phyloP scores from a whole-genome alignment of 2,888 invertebrate genomes.

The Thereva nobilitata region DNA sequence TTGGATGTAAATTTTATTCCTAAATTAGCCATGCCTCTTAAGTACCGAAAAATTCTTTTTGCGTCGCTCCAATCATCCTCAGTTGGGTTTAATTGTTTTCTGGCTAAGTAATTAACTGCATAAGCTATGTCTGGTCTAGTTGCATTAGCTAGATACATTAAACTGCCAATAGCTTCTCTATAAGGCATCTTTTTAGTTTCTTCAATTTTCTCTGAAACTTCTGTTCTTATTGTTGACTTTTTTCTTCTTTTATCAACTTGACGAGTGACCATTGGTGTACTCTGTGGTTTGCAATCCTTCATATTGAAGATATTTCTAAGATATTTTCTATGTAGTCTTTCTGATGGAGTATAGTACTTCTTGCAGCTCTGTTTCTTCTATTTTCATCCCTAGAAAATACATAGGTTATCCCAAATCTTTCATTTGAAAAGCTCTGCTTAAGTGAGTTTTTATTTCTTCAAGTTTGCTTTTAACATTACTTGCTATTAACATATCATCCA shows the following conservation, averaged over 20 bases:
- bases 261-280: neutral
- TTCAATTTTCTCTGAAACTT: too few relatives aligned
- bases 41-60: slow-evolving; percentile 36
- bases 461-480: too few relatives aligned
- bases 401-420: neutral
- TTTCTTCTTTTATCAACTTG: neutral
- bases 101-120: slow-evolving; percentile 27
- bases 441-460: too few relatives aligned
- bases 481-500: slow-evolving; percentile 3
- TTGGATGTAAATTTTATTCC: slow-evolving; percentile 26
- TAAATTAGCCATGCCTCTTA: slow-evolving; percentile 29
- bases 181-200: neutral
- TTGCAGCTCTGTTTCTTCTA: neutral
- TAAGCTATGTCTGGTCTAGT: too few relatives aligned
- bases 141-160: too few relatives aligned
- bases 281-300: neutral
- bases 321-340: neutral
- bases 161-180: neutral
- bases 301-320: neutral
- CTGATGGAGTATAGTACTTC: neutral
- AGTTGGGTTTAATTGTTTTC: slow-evolving; percentile 31
- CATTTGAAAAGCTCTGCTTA: too few relatives aligned
- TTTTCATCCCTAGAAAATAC: neutral
- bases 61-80: slow-evolving; percentile 29
- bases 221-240: neutral